phyloP scores from a whole-genome alignment of 2,113 vertebrate genomes.

The Tricholaema leucomelas region DNA sequence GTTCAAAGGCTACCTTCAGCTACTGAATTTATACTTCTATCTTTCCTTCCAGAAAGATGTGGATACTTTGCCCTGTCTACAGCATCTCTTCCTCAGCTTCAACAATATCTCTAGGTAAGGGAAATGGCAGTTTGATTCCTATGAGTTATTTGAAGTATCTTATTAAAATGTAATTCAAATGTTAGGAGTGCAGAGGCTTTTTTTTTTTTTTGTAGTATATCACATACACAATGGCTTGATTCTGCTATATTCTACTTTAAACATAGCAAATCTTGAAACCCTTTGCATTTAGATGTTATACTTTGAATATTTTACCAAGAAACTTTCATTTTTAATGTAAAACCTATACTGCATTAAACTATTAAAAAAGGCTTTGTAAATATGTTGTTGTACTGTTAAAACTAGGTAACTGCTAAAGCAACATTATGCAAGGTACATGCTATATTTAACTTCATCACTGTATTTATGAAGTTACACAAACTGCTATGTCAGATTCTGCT shows the following conservation, averaged over 20 bases:
- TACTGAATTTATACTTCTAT: slow-evolving; percentile 70
- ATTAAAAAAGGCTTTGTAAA: not conserved
- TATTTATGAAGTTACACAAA: slow-evolving; percentile 16
- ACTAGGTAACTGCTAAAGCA: not conserved
- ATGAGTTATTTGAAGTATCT: slow-evolving; percentile 1
- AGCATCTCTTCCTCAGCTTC: slow-evolving; percentile 95
- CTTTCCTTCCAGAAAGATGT: slow-evolving; percentile 89
- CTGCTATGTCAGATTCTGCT: slow-evolving; percentile 49
- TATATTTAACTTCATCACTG: not conserved
- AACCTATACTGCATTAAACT: not conserved
- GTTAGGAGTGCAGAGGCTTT: not conserved
- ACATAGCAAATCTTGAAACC: not conserved
- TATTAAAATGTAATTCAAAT: not conserved
- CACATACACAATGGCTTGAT: not conserved
- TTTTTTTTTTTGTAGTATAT: not conserved
- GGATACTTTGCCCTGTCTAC: slow-evolving; percentile 91
- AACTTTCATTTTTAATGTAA: not conserved
- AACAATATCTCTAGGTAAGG: slow-evolving; percentile 97
- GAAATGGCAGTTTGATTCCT: slow-evolving; percentile 44
- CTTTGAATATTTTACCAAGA: not conserved
- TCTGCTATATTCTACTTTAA: not conserved
- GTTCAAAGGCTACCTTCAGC: slow-evolving; percentile 23
- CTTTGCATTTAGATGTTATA: not conserved
- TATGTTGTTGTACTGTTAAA: not conserved
- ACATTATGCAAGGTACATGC: not conserved